Percentiles rank a stretch among this genome's conserved stretches.
These are phyloP conservation scores for Proterorhinus semilunaris DNA, from an alignment of 2,113 vertebrate species.

Conservation along the genomic window DNA sequence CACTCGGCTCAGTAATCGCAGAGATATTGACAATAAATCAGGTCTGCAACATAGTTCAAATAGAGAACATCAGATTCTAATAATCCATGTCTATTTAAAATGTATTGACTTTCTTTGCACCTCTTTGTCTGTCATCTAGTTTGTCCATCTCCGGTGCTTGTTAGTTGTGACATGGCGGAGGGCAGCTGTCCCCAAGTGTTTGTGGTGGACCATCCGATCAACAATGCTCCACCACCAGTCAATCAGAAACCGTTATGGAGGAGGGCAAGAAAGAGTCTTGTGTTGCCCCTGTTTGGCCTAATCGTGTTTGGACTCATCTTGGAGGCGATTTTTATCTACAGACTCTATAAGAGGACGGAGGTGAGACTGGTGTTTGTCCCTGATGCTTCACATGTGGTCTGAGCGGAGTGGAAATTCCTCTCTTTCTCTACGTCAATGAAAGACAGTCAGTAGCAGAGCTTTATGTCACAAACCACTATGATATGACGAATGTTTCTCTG, in stretches of 20 bases:
- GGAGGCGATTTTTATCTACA: constrained; percentile 62
- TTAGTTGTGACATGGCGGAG: constrained; percentile 57
- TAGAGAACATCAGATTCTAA: too few relatives aligned
- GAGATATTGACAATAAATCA: too few relatives aligned
- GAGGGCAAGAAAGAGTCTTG: constrained; percentile 13
- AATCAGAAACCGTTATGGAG: constrained; percentile 21
- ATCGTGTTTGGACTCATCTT: constrained; percentile 54
- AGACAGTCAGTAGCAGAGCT: background rate
- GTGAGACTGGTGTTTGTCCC: constrained; percentile 43
- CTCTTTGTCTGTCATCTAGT: too few relatives aligned
- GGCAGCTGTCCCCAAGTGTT: constrained; percentile 64
- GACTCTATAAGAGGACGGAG: constrained; percentile 47
- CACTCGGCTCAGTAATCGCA: too few relatives aligned
- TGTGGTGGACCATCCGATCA: constrained; percentile 65
- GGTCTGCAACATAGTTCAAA: too few relatives aligned
- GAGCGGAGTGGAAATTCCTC: constrained; percentile 37
- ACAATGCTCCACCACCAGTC: constrained; percentile 4
- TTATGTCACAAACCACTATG: background rate
- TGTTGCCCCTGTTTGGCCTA: constrained; percentile 50
- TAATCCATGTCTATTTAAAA: background rate
- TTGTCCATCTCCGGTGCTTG: constrained; percentile 1
- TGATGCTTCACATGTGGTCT: background rate
- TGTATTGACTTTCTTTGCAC: background rate
- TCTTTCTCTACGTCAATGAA: constrained; percentile 30
- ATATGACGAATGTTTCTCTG: constrained; percentile 8